These are phyloP conservation scores for Darwinula stevensoni DNA, from an alignment of 2,888 invertebrate species.

Conservation along the genomic window DNA sequence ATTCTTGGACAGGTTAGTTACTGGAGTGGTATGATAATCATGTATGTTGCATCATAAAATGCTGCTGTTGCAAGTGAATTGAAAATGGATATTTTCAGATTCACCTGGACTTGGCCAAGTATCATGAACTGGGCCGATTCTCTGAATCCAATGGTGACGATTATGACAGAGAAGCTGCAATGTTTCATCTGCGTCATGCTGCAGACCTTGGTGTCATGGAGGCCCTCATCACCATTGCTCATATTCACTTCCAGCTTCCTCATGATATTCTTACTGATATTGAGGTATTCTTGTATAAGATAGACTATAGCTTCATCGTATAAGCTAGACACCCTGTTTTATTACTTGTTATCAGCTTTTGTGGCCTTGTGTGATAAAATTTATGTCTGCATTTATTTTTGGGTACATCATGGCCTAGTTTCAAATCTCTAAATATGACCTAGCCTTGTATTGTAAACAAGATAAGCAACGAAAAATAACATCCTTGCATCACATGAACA, in stretches of 20 bases:
- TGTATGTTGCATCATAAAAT: neutral
- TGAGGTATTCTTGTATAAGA: too few relatives aligned
- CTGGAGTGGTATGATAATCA: too few relatives aligned
- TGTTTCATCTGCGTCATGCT: constrained; percentile 23
- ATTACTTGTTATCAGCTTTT: constrained; percentile 4
- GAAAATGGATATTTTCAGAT: constrained; percentile 14
- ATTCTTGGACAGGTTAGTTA: constrained; percentile 19
- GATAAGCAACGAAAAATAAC: too few relatives aligned
- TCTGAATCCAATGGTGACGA: constrained; percentile 11
- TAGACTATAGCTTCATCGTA: too few relatives aligned
- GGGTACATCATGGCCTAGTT: too few relatives aligned
- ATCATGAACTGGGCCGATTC: constrained; percentile 23
- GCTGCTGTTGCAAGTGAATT: neutral
- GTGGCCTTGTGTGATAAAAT: neutral
- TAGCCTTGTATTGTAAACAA: too few relatives aligned
- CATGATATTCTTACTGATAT: constrained; percentile 20
- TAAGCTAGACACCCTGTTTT: constrained; percentile 5
- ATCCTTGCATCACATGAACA: too few relatives aligned
- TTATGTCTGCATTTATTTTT: too few relatives aligned
- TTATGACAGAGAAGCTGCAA: constrained; percentile 21
- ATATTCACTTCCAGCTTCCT: constrained; percentile 19
- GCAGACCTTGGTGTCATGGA: constrained; percentile 22
- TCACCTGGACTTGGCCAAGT: constrained; percentile 23
- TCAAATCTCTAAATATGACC: too few relatives aligned
- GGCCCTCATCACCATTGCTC: constrained; percentile 20